Evolutionary conservation across 2,113 vertebrate genomes (phyloP).

Genomic region (Formicarius rufipectus): DNA sequence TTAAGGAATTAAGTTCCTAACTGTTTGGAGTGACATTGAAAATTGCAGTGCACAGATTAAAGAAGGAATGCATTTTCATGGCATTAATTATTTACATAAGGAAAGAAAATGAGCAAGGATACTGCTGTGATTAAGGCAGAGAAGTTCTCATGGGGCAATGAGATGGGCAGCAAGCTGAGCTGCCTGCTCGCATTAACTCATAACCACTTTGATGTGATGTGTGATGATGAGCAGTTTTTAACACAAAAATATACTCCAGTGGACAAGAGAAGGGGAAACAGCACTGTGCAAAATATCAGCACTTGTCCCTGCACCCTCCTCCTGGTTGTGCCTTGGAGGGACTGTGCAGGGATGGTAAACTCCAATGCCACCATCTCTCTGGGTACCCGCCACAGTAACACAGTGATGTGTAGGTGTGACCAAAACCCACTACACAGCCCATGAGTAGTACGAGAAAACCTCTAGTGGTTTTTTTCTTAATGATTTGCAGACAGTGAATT

Average conservation of each 20-base stretch:
- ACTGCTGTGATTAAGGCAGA: neutral
- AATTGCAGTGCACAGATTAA: neutral
- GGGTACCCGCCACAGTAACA: neutral
- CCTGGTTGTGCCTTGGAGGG: neutral
- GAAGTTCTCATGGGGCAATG: neutral
- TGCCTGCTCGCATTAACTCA: neutral
- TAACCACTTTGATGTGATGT: neutral
- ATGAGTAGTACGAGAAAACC: neutral
- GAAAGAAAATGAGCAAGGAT: neutral
- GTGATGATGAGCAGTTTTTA: neutral
- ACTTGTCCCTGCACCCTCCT: accelerated
- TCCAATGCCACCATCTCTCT: neutral
- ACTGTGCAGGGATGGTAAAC: neutral
- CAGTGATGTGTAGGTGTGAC: accelerated
- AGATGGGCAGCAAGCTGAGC: neutral
- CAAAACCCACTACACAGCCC: accelerated
- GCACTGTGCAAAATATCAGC: accelerated
- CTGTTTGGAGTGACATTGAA: neutral
- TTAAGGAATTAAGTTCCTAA: constrained; percentile 1
- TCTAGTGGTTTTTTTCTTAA: accelerated
- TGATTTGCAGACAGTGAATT: neutral
- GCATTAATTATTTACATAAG: neutral
- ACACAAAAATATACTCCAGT: neutral
- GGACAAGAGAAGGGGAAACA: neutral
- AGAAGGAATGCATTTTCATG: neutral